A percentile compares a stretch with the other conserved stretches of the same genome.
These are phyloP conservation scores for Arctocebus calabarensis DNA, from an alignment of 2,797 vertebrate genomes.

Conservation along the genomic window DNA sequence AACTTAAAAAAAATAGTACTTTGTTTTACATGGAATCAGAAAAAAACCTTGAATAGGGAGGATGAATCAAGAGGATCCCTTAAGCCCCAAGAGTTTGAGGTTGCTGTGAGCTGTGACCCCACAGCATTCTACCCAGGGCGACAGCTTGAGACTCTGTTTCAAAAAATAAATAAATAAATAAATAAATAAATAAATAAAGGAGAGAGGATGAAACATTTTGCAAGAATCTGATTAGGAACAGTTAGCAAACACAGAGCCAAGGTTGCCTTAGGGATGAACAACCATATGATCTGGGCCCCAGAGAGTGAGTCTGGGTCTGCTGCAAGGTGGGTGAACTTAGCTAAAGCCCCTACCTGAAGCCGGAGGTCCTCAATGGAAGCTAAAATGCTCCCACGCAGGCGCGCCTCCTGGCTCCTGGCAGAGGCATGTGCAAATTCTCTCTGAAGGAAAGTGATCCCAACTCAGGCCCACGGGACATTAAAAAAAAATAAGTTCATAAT, in stretches of 20 bases:
- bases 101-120: no score
- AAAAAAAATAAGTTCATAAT: background rate
- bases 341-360: background rate
- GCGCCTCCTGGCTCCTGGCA: background rate
- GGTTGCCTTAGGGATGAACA: background rate
- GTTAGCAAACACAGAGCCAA: background rate
- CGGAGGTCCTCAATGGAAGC: background rate
- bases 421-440: background rate
- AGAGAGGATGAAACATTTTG: background rate
- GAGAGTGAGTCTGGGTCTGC: background rate
- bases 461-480: background rate
- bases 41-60: no score
- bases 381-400: background rate
- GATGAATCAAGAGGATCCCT: no score
- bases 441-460: background rate
- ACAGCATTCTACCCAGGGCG: no score
- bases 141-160: no score
- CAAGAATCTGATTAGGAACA: background rate
- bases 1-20: no score
- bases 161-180: background rate
- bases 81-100: no score
- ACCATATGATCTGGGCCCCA: background rate
- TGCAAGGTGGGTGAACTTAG: background rate
- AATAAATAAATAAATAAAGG: background rate
- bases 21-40: no score